phyloP scores from a whole-genome alignment of 2,888 invertebrate genomes.

The Gibbula magus region DNA sequence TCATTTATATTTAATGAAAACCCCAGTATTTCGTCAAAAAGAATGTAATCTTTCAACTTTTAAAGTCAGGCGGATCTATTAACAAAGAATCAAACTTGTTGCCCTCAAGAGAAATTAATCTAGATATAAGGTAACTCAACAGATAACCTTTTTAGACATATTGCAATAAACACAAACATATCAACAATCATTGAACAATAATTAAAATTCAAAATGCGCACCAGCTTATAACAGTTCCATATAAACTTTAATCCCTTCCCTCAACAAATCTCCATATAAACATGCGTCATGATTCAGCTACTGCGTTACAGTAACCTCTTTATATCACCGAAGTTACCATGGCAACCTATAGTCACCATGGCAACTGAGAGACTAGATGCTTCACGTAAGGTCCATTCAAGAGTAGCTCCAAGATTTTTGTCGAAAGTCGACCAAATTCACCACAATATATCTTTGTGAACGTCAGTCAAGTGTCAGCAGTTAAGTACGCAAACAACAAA shows the following conservation, averaged over 20 bases:
- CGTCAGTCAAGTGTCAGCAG: background rate
- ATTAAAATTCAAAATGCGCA: background rate
- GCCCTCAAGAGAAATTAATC: too few species aligned
- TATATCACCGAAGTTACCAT: conserved; percentile 8
- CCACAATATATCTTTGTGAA: background rate
- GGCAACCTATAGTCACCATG: background rate
- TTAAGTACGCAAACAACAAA: conserved; percentile 1
- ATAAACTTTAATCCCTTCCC: background rate
- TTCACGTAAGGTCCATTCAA: conserved; percentile 54
- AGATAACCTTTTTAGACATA: conserved; percentile 3
- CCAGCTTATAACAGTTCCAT: background rate
- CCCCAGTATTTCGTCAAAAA: too few species aligned
- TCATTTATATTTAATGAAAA: too few species aligned
- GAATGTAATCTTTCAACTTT: too few species aligned
- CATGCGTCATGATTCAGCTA: background rate
- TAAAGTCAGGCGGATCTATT: too few species aligned
- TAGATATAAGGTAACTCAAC: background rate
- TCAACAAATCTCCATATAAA: background rate
- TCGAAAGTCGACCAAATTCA: conserved; percentile 44
- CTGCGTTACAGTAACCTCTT: background rate
- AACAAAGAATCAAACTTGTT: too few species aligned
- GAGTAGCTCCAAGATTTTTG: conserved; percentile 64
- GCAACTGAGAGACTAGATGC: conserved; percentile 11
- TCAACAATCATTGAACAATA: conserved; percentile 4
- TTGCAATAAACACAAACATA: conserved; percentile 13